Evolutionary conservation across 2,797 vertebrate genomes (phyloP).

Genomic region (Smutsia temminckii): DNA sequence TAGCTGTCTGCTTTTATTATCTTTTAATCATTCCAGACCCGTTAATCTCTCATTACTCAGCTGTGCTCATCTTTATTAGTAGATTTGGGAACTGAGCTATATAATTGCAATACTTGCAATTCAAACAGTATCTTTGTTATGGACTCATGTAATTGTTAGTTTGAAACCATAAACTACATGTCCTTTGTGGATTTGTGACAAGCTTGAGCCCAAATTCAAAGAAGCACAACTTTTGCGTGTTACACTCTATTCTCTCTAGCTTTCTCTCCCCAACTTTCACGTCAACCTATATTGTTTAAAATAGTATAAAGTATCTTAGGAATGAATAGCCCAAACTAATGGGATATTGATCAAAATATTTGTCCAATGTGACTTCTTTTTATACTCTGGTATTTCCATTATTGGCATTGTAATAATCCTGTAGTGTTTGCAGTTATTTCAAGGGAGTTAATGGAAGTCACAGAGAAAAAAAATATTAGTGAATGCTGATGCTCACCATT

Average conservation of each 20-base stretch:
- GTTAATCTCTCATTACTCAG: neutral
- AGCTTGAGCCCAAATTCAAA: neutral
- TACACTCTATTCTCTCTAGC: neutral
- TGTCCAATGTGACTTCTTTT: neutral
- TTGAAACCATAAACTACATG: neutral
- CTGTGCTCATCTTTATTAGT: neutral
- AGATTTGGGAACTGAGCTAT: neutral
- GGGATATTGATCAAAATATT: neutral
- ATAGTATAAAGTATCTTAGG: neutral
- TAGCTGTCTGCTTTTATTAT: neutral
- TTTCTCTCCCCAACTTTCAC: neutral
- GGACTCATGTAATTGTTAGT: neutral
- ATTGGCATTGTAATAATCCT: neutral
- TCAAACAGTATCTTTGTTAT: neutral
- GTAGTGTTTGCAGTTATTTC: neutral
- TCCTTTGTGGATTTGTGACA: neutral
- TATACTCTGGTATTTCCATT: neutral
- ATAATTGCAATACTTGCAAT: neutral
- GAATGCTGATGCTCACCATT: neutral
- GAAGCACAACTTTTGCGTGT: neutral
- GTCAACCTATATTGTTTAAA: neutral
- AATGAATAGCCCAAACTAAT: neutral
- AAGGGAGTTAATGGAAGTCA: neutral
- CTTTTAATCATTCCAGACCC: neutral
- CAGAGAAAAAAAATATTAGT: neutral